Evolutionary conservation across 2,888 invertebrate genomes (phyloP), one percentile per base, ranked within the genome.

Genomic region (Aromia moschata): DNA sequence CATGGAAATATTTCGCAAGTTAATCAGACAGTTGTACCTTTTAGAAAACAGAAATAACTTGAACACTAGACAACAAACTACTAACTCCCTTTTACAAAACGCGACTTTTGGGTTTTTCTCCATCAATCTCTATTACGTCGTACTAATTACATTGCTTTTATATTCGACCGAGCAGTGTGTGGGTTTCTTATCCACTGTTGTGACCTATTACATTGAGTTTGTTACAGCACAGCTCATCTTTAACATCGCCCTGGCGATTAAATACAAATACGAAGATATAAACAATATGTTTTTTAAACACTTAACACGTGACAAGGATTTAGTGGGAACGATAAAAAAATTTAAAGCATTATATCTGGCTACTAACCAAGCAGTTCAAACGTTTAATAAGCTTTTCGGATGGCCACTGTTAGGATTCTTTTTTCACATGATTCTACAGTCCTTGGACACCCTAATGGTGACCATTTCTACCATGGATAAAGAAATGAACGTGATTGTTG

Each of bases 351-450:
- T 17, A 4, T 46, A 33, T 9, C 12, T 49, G n/a, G 14, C 3
- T 1, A 0, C 36, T 15, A 36, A 49, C 11, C 9, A 37, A 25
- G 10, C 15, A 4, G 10, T 49, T 5, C 31, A 38, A 5, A 49
- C 10, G 2, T 49, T 49, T 37, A 49, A 49, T 20, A 10, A n/a
- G 2, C n/a, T 49, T 36, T 37, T 20, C 2, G 49, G 49, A 1
- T 49, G 49, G 38, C 5, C 9, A 20, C n/a, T 43, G 1, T 43
- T 43, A 3, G 4, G 17, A 1, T 2, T 25, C 9, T 20, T 43
- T 25, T 11, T 25, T 11, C 43, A 43, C 7, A 25, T 25, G 25
- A 25, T 25, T 25, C 3, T 25, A 25, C 25, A 25, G 7, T 5
- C 7, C 3, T 25, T 25, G 25, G 25, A 25, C 7, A 5, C 4